Evolutionary conservation across 2,888 invertebrate genomes (phyloP).

Genomic region (Anorthoa munda): DNA sequence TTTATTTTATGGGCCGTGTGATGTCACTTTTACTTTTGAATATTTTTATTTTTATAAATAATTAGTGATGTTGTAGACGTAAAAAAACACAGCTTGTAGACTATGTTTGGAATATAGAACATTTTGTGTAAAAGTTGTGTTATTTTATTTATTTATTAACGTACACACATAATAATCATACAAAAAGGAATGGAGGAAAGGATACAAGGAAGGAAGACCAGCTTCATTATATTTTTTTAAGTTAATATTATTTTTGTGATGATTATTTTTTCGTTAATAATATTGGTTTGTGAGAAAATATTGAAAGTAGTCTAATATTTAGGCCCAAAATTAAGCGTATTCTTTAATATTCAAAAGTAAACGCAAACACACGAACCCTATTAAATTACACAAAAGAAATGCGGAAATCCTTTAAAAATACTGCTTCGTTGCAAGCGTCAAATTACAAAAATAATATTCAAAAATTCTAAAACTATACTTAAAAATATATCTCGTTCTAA

Average conservation of each 20-base stretch:
- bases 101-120: constrained; percentile 15
- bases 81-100: constrained; percentile 48
- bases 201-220: neutral
- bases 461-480: constrained; percentile 80
- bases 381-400: constrained; percentile 55
- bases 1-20: constrained; percentile 55
- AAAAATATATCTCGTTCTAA: constrained; percentile 84
- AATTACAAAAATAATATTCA: constrained; percentile 84
- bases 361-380: constrained; percentile 32
- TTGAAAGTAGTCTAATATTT: constrained; percentile 8
- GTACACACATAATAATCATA: too few species aligned
- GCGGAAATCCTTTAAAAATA: constrained; percentile 77
- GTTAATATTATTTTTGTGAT: constrained; percentile 29
- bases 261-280: neutral
- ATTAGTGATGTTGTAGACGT: constrained; percentile 36
- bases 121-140: constrained; percentile 35
- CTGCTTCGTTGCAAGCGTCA: constrained; percentile 89
- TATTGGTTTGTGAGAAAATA: neutral
- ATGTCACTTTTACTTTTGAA: constrained; percentile 48
- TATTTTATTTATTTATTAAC: constrained; percentile 10
- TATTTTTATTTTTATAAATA: neutral
- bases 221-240: constrained; percentile 20
- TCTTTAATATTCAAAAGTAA: constrained; percentile 51
- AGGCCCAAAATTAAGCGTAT: constrained; percentile 20
- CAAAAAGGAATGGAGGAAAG: too few species aligned